A percentile compares a stretch with the other conserved stretches of the same genome.
These are phyloP conservation scores for Oxyteleia sp. DNA, from an alignment of 2,888 invertebrate species.

Conservation along the genomic window DNA sequence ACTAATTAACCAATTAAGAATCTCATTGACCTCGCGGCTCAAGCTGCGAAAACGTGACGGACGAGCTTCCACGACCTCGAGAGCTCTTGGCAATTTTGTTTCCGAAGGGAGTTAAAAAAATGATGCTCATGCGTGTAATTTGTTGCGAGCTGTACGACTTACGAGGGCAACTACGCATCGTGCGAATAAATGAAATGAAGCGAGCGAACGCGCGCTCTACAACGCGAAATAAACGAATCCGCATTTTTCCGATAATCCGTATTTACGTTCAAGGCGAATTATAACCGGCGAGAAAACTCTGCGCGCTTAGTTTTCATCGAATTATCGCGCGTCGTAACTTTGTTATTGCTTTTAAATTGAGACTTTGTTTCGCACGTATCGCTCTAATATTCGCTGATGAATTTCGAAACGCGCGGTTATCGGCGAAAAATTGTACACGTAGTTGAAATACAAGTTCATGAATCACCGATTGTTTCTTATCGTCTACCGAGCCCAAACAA, in stretches of 20 bases:
- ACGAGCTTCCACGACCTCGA: slow-evolving; percentile 70
- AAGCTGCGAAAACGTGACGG: slow-evolving; percentile 71
- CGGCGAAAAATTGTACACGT: background rate
- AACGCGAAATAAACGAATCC: slow-evolving; percentile 35
- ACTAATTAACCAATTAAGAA: slow-evolving; percentile 80
- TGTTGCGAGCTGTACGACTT: slow-evolving; percentile 51
- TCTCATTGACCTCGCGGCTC: slow-evolving; percentile 71
- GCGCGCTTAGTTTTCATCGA: slow-evolving; percentile 7
- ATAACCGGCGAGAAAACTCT: background rate
- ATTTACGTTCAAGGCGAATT: slow-evolving; percentile 24
- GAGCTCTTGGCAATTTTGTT: slow-evolving; percentile 61
- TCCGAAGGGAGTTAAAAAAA: slow-evolving; percentile 61
- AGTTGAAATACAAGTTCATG: slow-evolving; percentile 42
- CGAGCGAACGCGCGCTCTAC: slow-evolving; percentile 3
- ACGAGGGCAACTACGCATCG: slow-evolving; percentile 55
- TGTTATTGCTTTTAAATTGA: background rate
- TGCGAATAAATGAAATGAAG: slow-evolving; percentile 64
- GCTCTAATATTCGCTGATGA: background rate
- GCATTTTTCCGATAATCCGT: slow-evolving; percentile 31
- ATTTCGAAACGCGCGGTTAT: slow-evolving; percentile 20
- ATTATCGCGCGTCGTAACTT: background rate
- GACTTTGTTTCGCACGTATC: background rate
- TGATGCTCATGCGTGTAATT: slow-evolving; percentile 50
- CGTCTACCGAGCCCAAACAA: slow-evolving; percentile 7
- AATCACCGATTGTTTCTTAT: slow-evolving; percentile 44